phyloP scores from a whole-genome alignment of 2,113 vertebrate genomes.

The Merops nubicus region DNA sequence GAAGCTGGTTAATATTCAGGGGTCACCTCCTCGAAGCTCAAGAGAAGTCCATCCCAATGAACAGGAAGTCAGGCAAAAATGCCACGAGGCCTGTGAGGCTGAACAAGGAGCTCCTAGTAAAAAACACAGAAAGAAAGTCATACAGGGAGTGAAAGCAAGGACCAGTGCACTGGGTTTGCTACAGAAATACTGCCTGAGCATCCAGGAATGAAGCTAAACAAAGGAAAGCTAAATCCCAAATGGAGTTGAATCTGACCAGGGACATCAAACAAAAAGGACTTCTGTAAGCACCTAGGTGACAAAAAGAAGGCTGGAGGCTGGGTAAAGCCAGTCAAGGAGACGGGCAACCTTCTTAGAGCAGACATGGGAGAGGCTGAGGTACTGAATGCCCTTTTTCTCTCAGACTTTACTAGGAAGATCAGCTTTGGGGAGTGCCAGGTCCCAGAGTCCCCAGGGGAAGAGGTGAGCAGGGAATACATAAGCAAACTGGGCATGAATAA shows the following conservation, averaged over 20 bases:
- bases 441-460: not conserved
- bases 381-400: not conserved
- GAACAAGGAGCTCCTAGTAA: not conserved
- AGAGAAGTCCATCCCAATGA: not conserved
- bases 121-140: not conserved
- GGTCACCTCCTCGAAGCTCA: not conserved
- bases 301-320: not conserved
- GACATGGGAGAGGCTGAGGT: not conserved
- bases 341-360: not conserved
- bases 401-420: not conserved
- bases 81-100: not conserved
- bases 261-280: not conserved
- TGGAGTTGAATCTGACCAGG: not conserved
- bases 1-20: not conserved
- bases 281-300: not conserved
- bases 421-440: not conserved
- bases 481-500: not conserved
- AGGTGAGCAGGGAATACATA: not conserved
- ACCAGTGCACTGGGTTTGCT: not conserved
- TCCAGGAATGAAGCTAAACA: not conserved
- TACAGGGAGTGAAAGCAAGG: not conserved
- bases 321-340: too few relatives aligned
- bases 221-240: not conserved
- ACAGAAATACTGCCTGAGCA: not conserved
- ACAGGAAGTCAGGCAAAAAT: not conserved